These are phyloP conservation scores for Caenorhabditis sp. DNA, from an alignment of 2,888 invertebrate genomes.

Conservation along the genomic window DNA sequence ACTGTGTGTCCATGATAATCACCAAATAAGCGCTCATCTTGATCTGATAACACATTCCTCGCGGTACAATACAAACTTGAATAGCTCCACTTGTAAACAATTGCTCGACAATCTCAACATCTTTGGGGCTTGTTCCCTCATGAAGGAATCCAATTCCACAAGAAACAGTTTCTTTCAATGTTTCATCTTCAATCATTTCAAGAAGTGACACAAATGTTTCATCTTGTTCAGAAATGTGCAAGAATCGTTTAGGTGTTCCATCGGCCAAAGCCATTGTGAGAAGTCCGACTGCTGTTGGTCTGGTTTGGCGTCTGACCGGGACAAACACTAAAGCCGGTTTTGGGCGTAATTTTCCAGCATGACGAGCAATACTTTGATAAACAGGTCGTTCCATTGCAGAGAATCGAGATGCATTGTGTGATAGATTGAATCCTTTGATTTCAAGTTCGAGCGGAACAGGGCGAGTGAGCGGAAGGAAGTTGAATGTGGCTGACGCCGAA, in stretches of 20 bases:
- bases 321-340: constrained; percentile 90
- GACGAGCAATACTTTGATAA: constrained; percentile 84
- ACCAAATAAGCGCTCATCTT: constrained; percentile 89
- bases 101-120: constrained; percentile 89
- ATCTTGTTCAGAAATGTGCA: constrained; percentile 75
- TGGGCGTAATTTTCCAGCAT: constrained; percentile 72
- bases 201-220: constrained; percentile 72
- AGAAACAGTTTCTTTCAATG: constrained; percentile 86
- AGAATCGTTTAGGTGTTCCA: constrained; percentile 84
- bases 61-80: constrained; percentile 85
- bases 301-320: constrained; percentile 74
- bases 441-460: constrained; percentile 93
- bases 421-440: constrained; percentile 93
- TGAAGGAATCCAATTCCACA: constrained; percentile 97
- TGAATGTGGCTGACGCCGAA: constrained; percentile 89
- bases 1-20: constrained; percentile 94
- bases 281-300: constrained; percentile 91
- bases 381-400: constrained; percentile 98
- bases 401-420: constrained; percentile 90
- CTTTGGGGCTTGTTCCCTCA: constrained; percentile 86
- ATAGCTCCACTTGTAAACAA: constrained; percentile 91
- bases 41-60: constrained; percentile 90
- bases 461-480: constrained; percentile 96
- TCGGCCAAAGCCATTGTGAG: constrained; percentile 92
- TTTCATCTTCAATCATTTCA: constrained; percentile 84